Evolutionary conservation across 2,113 vertebrate genomes (phyloP).

Genomic region (Oryzias curvinotus): DNA sequence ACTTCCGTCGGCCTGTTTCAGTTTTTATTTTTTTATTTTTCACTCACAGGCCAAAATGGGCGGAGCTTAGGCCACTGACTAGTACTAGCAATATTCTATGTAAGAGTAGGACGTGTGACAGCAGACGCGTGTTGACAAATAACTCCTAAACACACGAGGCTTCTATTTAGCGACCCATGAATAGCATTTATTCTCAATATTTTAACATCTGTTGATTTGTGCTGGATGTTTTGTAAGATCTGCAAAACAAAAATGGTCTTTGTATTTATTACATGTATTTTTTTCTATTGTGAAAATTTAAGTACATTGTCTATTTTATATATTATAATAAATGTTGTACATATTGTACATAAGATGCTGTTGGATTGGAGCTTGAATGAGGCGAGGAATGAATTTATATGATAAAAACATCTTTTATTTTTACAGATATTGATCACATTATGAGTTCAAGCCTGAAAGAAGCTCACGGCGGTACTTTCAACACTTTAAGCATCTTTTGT

Average conservation of each 20-base stretch:
- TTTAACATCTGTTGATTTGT: conserved; percentile 75
- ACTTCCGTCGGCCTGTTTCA: conserved; percentile 42
- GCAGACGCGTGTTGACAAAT: conserved; percentile 58
- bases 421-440: too few relatives aligned
- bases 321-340: conserved; percentile 85
- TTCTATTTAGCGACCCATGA: conserved; percentile 76
- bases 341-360: conserved; percentile 81
- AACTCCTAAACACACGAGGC: conserved; percentile 59
- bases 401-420: not conserved
- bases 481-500: too few relatives aligned
- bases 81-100: conserved; percentile 65
- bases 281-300: conserved; percentile 83
- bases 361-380: not conserved
- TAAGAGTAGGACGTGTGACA: conserved; percentile 59
- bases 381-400: not conserved
- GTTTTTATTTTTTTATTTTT: conserved; percentile 1
- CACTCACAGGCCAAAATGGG: conserved; percentile 28
- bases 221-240: conserved; percentile 81
- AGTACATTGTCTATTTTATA: conserved; percentile 85
- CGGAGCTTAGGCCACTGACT: conserved; percentile 59
- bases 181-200: conserved; percentile 75
- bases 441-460: too few relatives aligned
- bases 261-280: conserved; percentile 86
- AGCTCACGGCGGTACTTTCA: too few relatives aligned
- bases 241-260: conserved; percentile 79